Conservation (phyloP, 2,797 vertebrate genomes). For the Anguilla anguilla region DNA sequence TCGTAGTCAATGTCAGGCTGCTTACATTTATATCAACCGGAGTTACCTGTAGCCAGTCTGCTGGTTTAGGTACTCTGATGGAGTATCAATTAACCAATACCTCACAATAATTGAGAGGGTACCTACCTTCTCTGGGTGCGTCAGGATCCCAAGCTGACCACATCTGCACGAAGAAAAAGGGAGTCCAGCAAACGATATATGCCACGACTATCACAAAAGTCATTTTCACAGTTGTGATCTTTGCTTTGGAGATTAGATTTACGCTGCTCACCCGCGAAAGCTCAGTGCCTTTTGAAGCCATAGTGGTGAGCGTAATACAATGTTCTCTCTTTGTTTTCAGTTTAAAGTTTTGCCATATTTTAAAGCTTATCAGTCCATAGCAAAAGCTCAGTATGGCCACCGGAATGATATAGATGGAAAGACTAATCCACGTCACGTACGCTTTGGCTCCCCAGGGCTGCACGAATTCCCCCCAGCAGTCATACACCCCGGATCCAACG, state of each 20-base stretch:
- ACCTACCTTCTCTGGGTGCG: slow-evolving; percentile 91
- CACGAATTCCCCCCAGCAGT: slow-evolving; percentile 95
- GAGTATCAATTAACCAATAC: slow-evolving; percentile 39
- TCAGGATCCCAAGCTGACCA: slow-evolving; percentile 95
- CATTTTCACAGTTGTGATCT: slow-evolving; percentile 97
- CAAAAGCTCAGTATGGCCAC: slow-evolving; percentile 87
- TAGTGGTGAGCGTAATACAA: slow-evolving; percentile 61
- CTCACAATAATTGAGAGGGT: slow-evolving; percentile 7
- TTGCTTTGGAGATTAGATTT: slow-evolving; percentile 92
- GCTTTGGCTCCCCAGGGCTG: slow-evolving; percentile 94
- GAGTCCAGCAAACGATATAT: slow-evolving; percentile 96
- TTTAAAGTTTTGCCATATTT: slow-evolving; percentile 96
- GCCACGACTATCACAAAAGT: slow-evolving; percentile 96
- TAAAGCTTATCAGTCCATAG: slow-evolving; percentile 94
- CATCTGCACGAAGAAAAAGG: slow-evolving; percentile 98
- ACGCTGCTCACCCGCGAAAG: slow-evolving; percentile 92
- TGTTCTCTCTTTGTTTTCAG: slow-evolving; percentile 81
- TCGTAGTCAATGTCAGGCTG: neutral
- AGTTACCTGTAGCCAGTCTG: neutral
- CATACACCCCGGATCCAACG: slow-evolving; percentile 85
- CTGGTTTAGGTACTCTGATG: slow-evolving; percentile 2
- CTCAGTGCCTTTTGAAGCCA: slow-evolving; percentile 54
- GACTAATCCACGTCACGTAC: slow-evolving; percentile 95
- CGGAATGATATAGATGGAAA: slow-evolving; percentile 90
- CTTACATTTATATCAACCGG: neutral